Evolutionary conservation across 2,113 vertebrate species (phyloP), one percentile per base, ranked within the genome.

Genomic region (Phycodurus eques): DNA sequence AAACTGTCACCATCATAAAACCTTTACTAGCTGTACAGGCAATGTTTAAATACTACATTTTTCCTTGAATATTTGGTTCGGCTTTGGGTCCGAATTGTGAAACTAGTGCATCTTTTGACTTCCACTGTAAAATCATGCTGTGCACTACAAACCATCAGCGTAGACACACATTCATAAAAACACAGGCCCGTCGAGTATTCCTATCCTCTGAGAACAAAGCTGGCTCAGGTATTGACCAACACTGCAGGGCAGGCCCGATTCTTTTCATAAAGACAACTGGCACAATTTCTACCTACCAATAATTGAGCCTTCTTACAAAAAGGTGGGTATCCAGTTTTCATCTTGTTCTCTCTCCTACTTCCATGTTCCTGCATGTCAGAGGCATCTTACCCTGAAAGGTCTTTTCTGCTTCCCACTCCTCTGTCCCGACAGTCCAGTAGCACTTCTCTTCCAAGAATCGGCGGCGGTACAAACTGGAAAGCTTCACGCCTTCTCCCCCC

Each of bases 201-300:
- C 72, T 87, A 84, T 85, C 75, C 75, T 74, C 82, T 83, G 70
- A 80, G 71, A 89, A 89, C 85, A 88, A 86, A 80, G 70, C 67
- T 17, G 9, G 74, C 57, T 75, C 6, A 44, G 72, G 69, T 73
- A 78, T 79, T 73, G 74, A 76, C 39, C 53, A 71, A 62, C 70
- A 67, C 63, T 65, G 17, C 68, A 53, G 70, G 67, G 17, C 66
- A 53, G 70, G 67, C 56, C 15, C 43, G 0, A 1, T 13, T 22
- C 60, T 68, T 72, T 51, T 47, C 82, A 76, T 63, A 70, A 70
- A 51, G 75, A 81, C 67, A 17, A n/a, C 47, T 2, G 8, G 81
- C 68, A 82, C 35, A 71, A 72, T 68, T 7, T 53, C 20, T 64
- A 81, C 78, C 73, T 70, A 85, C 77, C 76, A 71, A 83, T 68